Evolutionary conservation across 2,888 invertebrate species (phyloP), one percentile per base, ranked within the genome.

Genomic region (Maniola hyperantus): DNA sequence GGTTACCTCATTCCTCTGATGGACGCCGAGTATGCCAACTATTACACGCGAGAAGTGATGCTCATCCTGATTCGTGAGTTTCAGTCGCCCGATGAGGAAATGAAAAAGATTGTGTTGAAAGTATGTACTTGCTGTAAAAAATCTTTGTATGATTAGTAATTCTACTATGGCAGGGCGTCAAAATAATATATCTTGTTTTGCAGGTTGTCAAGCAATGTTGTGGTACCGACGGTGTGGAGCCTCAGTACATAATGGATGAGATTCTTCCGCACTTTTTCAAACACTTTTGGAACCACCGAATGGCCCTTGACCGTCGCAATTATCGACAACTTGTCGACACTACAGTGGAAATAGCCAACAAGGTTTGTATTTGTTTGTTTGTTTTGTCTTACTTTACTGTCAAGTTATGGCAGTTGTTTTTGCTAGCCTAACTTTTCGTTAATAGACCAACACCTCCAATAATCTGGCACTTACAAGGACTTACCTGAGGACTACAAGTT

Each of bases 61-160:
- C 81, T 93, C 42, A 99, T 99, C 87, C 93, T 99, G 34, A 99
- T 99, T 78, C 95, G 99, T 88, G 99, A 99, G 93, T 99, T 99
- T 88, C 99, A 99, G 90, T 99, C 99, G 66, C 99, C 99, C 0
- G 99, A 99, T 87, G 99, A 99, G 88, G 99, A 99, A 94, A 99
- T 99, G 99, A 99, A 99, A 89, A 99, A 99, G 85, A 99, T 99
- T 92, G 99, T 99, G 0, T 93, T 99, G 72, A 99, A 99, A 94
- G 97, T 96, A 72, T 62, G 72, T 67, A 18, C 5, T 54, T n/a
- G n/a, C n/a, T n/a, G n/a, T n/a, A n/a, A n/a, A 26, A 26, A 26
- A 26, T 26, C 26, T 26, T 26, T 26, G 26, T 26, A 26, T 26
- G 4, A 4, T 26, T 26, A 26, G 4, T 2, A 26, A 26, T 26